Evolutionary conservation across 2,888 invertebrate species (phyloP).

Genomic region (Danaus chrysippus): DNA sequence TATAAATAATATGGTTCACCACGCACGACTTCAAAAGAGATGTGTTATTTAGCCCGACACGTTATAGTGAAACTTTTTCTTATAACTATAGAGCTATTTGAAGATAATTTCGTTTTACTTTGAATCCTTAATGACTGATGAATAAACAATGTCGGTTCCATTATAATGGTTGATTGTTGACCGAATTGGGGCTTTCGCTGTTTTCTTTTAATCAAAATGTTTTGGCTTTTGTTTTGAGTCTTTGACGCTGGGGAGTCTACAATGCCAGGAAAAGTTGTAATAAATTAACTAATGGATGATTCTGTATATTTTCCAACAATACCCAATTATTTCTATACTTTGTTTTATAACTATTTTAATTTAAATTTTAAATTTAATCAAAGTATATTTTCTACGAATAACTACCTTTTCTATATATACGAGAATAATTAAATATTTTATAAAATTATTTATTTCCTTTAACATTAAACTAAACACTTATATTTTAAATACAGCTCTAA

Average conservation of each 20-base stretch:
- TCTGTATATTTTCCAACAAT: not conserved
- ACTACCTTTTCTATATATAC: no score
- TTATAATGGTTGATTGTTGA: conserved; percentile 3
- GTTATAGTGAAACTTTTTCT: conserved; percentile 40
- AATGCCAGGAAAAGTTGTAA: not conserved
- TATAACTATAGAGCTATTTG: conserved; percentile 33
- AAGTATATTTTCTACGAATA: no score
- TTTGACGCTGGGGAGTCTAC: not conserved
- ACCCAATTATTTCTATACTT: not conserved
- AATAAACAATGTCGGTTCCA: conserved; percentile 1
- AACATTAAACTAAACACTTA: no score
- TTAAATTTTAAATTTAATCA: no score
- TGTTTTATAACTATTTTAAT: not conserved
- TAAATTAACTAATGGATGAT: not conserved
- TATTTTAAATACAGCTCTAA: no score
- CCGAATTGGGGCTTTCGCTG: conserved; percentile 1
- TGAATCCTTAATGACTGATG: conserved; percentile 2
- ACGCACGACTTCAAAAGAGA: conserved; percentile 60
- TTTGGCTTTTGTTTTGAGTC: conserved; percentile 2
- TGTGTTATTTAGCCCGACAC: conserved; percentile 39
- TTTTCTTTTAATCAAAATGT: conserved; percentile 5
- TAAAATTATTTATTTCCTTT: no score
- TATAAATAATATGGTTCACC: conserved; percentile 50
- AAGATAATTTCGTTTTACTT: conserved; percentile 7
- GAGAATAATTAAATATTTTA: no score